Evolutionary conservation across 2,797 vertebrate species (phyloP), one percentile per base, ranked within the genome.

Genomic region (Lophius americanus): DNA sequence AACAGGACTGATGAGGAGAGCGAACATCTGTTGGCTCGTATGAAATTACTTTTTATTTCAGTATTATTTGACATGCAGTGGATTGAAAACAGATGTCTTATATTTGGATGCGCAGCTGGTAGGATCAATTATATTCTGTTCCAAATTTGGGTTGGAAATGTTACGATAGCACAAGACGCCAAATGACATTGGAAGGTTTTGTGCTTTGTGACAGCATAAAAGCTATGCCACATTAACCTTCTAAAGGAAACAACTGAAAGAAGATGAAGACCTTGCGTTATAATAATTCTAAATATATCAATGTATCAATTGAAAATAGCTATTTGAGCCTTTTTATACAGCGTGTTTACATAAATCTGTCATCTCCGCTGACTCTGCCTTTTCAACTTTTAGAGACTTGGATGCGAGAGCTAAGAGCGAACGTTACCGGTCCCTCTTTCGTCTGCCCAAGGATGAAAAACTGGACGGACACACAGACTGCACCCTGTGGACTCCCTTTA

Each of bases 401-500:
- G 98, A 99, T 56, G 98, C 98, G 4, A 93, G 97, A 83, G 98
- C 97, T 1, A 99, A 99, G 86, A 99, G 97, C 0, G 97, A 99
- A 83, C 89, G 96, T 7, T 99, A 99, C 81, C 93, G 97, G 0
- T 94, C 98, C 0, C 91, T 98, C 52, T 99, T 99, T 86, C 95
- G 97, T 60, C 92, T 99, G 58, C 98, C 98, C 54, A 98, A 98
- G 91, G 95, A 98, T 64, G 98, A 99, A 82, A 98, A 98, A 59
- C 80, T 99, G 63, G 97, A 99, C 8, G 98, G 97, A 12, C 97
- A 99, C 88, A 99, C 97, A 0, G 96, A 97, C 88, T 99, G 98
- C 80, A 99, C 97, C 7, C 92, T 99, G 37, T 99, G 98, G 98
- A 98, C 97, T 6, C 97, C 98, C 0, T 99, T 99, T 79, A 99